phyloP scores from a whole-genome alignment of 1,140 invertebrate genomes.

The Penaeus vannamei region DNA sequence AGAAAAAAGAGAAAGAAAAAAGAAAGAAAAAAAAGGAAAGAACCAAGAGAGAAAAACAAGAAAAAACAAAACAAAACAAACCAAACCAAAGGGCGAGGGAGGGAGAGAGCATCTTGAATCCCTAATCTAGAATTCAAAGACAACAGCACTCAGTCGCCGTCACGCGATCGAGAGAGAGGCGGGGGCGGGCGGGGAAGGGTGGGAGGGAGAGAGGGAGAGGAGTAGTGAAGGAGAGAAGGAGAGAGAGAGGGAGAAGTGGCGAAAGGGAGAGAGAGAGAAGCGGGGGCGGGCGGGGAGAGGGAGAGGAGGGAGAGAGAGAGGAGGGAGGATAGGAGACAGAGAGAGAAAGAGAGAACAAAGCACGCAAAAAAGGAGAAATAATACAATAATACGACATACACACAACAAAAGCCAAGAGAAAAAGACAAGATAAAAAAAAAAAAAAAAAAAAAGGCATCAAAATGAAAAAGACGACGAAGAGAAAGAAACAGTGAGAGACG shows the following conservation, averaged over 20 bases:
- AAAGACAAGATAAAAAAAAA: too few relatives aligned
- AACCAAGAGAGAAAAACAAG: too few relatives aligned
- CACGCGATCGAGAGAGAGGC: too few relatives aligned
- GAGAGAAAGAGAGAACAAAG: too few relatives aligned
- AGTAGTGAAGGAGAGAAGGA: background rate
- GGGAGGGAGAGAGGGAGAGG: background rate
- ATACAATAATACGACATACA: background rate
- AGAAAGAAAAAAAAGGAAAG: background rate
- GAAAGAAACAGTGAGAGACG: too few relatives aligned
- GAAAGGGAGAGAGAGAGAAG: background rate
- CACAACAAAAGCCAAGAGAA: background rate
- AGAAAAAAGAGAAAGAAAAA: background rate
- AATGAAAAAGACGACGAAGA: too few relatives aligned
- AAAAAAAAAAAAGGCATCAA: too few relatives aligned
- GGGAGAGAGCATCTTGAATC: too few relatives aligned
- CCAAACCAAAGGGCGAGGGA: too few relatives aligned
- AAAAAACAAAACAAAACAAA: too few relatives aligned
- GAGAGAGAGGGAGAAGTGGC: background rate
- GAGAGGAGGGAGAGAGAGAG: background rate
- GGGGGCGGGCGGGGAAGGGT: background rate
- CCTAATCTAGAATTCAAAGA: too few relatives aligned
- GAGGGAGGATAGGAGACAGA: background rate
- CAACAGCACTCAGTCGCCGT: too few relatives aligned
- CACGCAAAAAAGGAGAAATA: background rate
- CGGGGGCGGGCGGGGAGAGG: background rate